These are phyloP conservation scores for Perithous albicinctus DNA, from an alignment of 2,888 invertebrate genomes.

Conservation along the genomic window DNA sequence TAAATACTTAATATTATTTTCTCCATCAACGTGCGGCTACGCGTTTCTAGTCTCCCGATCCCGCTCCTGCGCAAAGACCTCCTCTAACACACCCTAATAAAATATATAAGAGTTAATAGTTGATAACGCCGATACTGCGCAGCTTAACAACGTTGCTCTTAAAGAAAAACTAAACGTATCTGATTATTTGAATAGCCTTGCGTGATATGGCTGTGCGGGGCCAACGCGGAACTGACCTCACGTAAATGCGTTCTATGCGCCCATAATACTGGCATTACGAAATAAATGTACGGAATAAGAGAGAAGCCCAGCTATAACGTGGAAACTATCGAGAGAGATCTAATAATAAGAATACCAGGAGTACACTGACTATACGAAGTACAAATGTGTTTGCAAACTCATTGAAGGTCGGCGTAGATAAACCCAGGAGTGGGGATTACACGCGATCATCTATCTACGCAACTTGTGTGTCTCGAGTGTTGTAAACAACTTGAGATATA, in stretches of 20 bases:
- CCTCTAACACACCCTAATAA: too few species aligned
- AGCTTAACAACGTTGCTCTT: neutral
- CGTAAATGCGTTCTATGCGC: constrained; percentile 32
- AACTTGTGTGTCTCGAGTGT: constrained; percentile 26
- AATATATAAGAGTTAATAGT: too few species aligned
- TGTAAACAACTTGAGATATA: constrained; percentile 34
- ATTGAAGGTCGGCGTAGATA: constrained; percentile 39
- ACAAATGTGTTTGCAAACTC: neutral
- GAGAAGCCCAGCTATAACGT: neutral
- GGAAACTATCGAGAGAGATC: constrained; percentile 2
- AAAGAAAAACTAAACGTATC: constrained; percentile 6
- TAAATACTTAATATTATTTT: too few species aligned
- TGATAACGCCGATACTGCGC: neutral
- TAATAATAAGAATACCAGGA: constrained; percentile 6
- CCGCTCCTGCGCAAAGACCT: neutral
- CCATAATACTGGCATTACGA: neutral
- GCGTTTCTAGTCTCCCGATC: too few species aligned
- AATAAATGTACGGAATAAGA: neutral
- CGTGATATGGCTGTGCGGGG: too few species aligned
- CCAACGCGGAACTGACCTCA: constrained; percentile 58
- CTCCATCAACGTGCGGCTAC: too few species aligned
- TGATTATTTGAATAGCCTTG: constrained; percentile 23
- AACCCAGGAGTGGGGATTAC: neutral
- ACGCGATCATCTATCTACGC: constrained; percentile 25
- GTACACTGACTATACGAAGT: neutral